Conservation (phyloP, 2,797 vertebrate species). For the Eupleurogrammus muticus region DNA sequence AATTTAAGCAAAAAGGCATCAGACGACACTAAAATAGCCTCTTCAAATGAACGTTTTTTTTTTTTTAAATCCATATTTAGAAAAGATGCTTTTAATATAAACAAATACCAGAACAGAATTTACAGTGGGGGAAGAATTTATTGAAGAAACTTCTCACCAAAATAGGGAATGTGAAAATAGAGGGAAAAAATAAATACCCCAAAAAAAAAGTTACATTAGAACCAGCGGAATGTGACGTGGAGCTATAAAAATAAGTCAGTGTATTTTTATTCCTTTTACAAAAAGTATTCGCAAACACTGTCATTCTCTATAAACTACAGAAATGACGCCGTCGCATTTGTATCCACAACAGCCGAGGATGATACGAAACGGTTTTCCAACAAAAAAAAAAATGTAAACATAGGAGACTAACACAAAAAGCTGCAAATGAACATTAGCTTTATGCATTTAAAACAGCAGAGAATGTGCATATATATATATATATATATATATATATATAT, state of each 20-base stretch:
- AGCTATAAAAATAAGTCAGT: constrained; percentile 59
- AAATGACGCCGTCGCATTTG: background rate
- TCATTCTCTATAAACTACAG: background rate
- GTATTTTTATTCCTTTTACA: constrained; percentile 49
- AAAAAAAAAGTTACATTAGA: constrained; percentile 30
- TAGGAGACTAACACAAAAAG: constrained; percentile 29
- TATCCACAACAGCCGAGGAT: constrained; percentile 20
- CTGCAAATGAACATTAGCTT: constrained; percentile 15
- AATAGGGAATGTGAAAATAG: constrained; percentile 44
- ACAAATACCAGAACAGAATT: background rate
- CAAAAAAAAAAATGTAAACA: constrained; percentile 58
- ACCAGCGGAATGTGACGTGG: constrained; percentile 39
- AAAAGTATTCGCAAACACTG: constrained; percentile 1
- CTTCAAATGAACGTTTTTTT: background rate
- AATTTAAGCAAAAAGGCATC: too few relatives aligned
- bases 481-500: too few relatives aligned
- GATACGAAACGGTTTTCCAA: constrained; percentile 18
- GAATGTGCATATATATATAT: constrained; percentile 1
- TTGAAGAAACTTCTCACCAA: constrained; percentile 66
- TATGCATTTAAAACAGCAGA: constrained; percentile 2
- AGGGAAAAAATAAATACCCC: constrained; percentile 75
- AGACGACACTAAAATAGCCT: background rate
- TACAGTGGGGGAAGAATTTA: constrained; percentile 57
- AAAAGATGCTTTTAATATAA: background rate
- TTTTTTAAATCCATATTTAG: background rate